Conservation (phyloP, 1,140 invertebrate species). For the Nymphalis io region DNA sequence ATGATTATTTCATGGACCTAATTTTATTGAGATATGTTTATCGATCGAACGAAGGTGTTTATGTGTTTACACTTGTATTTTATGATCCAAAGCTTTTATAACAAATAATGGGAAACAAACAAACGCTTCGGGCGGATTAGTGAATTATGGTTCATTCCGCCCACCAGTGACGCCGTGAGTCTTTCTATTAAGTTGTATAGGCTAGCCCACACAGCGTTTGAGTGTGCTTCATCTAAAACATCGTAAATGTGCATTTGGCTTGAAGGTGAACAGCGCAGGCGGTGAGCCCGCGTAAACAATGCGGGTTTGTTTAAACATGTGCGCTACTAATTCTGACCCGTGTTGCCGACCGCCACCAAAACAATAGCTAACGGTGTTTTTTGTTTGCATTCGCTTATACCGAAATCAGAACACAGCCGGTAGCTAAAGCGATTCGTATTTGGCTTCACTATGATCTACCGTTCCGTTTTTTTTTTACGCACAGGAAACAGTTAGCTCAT, state of each 20-base stretch:
- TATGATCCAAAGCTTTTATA: neutral
- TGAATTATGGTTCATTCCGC: conserved; percentile 17
- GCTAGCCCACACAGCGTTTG: conserved; percentile 25
- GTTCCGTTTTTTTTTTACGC: conserved; percentile 11
- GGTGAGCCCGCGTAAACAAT: conserved; percentile 66
- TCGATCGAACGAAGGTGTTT: neutral
- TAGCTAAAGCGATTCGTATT: conserved; percentile 18
- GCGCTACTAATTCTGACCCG: conserved; percentile 78
- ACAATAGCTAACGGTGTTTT: conserved; percentile 78
- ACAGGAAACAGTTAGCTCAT: neutral
- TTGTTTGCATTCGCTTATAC: conserved; percentile 58
- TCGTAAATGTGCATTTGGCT: conserved; percentile 44
- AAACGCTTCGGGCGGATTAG: neutral
- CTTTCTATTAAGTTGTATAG: conserved; percentile 14
- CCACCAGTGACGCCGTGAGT: conserved; percentile 19
- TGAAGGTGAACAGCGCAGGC: conserved; percentile 35
- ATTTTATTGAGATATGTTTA: neutral
- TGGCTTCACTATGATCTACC: conserved; percentile 10
- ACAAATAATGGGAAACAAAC: conserved; percentile 2
- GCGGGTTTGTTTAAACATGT: conserved; percentile 77
- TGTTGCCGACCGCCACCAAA: conserved; percentile 54
- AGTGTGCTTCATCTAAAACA: conserved; percentile 21
- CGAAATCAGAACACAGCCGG: conserved; percentile 51
- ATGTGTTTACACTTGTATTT: conserved; percentile 4
- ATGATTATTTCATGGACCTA: conserved; percentile 2